phyloP scores from a whole-genome alignment of 2,113 vertebrate genomes.

The Phrynosoma platyrhinos region DNA sequence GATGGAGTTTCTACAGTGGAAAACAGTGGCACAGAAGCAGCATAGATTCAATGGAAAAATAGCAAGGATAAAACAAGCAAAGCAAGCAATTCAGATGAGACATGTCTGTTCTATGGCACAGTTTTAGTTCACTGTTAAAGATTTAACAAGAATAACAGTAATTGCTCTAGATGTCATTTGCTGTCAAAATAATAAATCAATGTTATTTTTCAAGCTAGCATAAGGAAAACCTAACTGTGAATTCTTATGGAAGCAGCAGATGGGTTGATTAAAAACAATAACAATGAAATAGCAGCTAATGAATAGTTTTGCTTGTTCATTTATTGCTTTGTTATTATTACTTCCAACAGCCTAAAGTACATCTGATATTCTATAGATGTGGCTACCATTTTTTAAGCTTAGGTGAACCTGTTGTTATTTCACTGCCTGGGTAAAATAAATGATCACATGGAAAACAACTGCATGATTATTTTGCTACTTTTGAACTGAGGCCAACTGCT shows the following conservation, averaged over 20 bases:
- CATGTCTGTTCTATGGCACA: slow-evolving; percentile 39
- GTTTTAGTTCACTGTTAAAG: slow-evolving; percentile 34
- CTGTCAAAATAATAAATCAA: background rate
- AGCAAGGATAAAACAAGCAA: slow-evolving; percentile 76
- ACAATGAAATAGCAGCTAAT: background rate
- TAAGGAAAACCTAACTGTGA: background rate
- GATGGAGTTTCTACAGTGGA: slow-evolving; percentile 95
- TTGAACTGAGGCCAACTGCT: background rate
- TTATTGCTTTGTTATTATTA: background rate
- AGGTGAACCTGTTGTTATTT: background rate
- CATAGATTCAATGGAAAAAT: slow-evolving; percentile 86
- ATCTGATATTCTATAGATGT: background rate
- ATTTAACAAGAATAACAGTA: slow-evolving; percentile 24
- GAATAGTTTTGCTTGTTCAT: background rate
- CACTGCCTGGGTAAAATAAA: too few species aligned
- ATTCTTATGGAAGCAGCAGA: background rate
- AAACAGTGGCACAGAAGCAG: slow-evolving; percentile 96
- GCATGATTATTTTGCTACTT: background rate
- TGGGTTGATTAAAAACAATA: slow-evolving; percentile 11
- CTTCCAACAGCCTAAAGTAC: background rate
- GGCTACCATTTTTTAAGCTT: background rate
- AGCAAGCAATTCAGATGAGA: slow-evolving; percentile 77
- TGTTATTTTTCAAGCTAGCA: background rate
- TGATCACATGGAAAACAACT: background rate
- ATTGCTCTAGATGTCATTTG: slow-evolving; percentile 18